A percentile compares a stretch with the other conserved stretches of the same genome.
phyloP scores from a whole-genome alignment of 2,113 vertebrate species.

The Macrotus californicus region DNA sequence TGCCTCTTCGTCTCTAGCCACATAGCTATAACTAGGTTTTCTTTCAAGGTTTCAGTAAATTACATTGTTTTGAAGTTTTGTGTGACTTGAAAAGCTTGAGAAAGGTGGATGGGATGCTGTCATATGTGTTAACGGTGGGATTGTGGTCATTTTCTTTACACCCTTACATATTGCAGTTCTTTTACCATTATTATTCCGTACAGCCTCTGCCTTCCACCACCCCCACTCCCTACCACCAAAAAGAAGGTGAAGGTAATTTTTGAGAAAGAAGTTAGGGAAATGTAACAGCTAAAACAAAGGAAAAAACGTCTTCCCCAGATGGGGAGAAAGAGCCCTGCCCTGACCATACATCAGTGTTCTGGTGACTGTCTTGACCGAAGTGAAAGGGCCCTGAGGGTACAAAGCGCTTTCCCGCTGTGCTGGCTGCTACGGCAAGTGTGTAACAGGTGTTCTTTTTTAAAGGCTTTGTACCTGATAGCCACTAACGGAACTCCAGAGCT shows the following conservation, averaged over 20 bases:
- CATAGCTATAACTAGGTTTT: not conserved
- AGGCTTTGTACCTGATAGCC: slow-evolving; percentile 98
- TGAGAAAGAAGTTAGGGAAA: not conserved
- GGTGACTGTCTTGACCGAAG: not conserved
- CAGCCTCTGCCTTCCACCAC: not conserved
- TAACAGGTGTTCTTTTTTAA: not conserved
- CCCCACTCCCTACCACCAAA: not conserved
- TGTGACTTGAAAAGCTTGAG: not conserved
- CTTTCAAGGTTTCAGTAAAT: not conserved
- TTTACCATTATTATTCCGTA: not conserved
- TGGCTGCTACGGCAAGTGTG: not conserved
- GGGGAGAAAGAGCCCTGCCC: not conserved
- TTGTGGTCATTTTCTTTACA: not conserved
- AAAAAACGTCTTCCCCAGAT: not conserved
- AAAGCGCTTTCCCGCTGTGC: not conserved
- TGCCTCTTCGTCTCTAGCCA: not conserved
- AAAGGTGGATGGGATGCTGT: not conserved
- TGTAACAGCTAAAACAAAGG: not conserved
- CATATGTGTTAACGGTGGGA: not conserved
- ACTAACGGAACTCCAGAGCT: slow-evolving; percentile 98
- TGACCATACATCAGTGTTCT: not conserved
- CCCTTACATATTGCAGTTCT: not conserved
- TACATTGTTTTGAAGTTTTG: not conserved
- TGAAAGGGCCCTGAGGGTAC: not conserved
- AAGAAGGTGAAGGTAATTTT: not conserved